Evolutionary conservation across 2,888 invertebrate genomes (phyloP), one percentile per base, ranked within the genome.

Genomic region (Willowsia nigromaculata): DNA sequence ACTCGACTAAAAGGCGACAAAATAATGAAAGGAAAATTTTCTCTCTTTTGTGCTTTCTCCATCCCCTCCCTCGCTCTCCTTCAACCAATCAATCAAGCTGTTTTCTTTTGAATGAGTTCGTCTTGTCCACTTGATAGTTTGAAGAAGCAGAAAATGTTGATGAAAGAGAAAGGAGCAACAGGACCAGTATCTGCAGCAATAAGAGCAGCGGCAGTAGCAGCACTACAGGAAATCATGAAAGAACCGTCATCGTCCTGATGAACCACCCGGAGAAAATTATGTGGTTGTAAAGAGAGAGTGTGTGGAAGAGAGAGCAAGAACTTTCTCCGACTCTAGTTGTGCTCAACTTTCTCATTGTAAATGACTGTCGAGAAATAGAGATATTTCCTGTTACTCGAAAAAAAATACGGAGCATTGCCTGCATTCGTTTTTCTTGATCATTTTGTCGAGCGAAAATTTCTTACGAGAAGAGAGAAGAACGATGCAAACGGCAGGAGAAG

Each of bases 401-500:
- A n/a, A n/a, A n/a, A n/a, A n/a, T n/a, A n/a, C n/a, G n/a, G n/a
- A n/a, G n/a, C n/a, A n/a, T n/a, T n/a, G 18, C 7, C 13, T 47
- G 47, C 13, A 13, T 9, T 37, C 4, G 5, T 9, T 4, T 37
- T 37, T 9, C 37, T 37, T 6, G 37, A 4, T 37, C n/a, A n/a
- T n/a, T n/a, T n/a, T n/a, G n/a, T n/a, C n/a, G n/a, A n/a, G n/a
- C n/a, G n/a, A n/a, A n/a, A n/a, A n/a, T n/a, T n/a, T n/a, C n/a
- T n/a, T n/a, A n/a, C n/a, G n/a, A n/a, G n/a, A n/a, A n/a, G n/a
- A n/a, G n/a, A n/a, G n/a, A n/a, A n/a, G n/a, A 37, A 4, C 11
- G 43, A 9, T 43, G 11, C 43, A 68, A 81, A 30, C 80, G 78
- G 59, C n/a, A 50, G 65, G 65, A n/a, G 22, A 65, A 9, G n/a